Conservation (phyloP, 2,888 invertebrate species). For the Acrocyrtus sp. region DNA sequence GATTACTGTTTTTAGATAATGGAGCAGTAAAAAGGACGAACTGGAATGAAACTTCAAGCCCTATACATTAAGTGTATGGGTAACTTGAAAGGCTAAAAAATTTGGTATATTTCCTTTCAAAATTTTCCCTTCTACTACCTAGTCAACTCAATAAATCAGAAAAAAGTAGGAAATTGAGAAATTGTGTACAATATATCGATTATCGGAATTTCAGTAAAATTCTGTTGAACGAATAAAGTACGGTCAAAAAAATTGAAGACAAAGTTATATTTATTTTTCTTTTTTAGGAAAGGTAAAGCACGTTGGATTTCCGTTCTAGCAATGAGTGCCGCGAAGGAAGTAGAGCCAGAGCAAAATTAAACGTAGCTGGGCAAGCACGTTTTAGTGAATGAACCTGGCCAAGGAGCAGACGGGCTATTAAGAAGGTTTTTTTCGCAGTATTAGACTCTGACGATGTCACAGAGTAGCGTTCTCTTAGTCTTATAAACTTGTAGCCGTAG, state of each 20-base stretch:
- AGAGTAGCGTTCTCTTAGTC: too few relatives aligned
- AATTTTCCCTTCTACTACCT: neutral
- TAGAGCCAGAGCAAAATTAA: constrained; percentile 39
- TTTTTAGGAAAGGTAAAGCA: constrained; percentile 4
- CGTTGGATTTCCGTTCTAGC: constrained; percentile 17
- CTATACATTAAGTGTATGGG: too few relatives aligned
- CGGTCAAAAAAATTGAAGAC: too few relatives aligned
- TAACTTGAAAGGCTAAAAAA: too few relatives aligned
- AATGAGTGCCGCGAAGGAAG: constrained; percentile 20
- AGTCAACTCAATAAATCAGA: neutral
- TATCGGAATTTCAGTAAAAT: constrained; percentile 26
- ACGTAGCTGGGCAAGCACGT: constrained; percentile 48
- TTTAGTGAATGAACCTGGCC: constrained; percentile 40
- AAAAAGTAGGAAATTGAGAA: too few relatives aligned
- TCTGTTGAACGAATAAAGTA: too few relatives aligned
- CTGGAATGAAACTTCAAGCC: neutral
- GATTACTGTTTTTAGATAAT: too few relatives aligned
- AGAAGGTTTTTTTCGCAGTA: too few relatives aligned
- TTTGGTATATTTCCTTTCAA: neutral
- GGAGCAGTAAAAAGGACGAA: too few relatives aligned
- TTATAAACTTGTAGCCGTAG: too few relatives aligned
- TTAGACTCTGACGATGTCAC: too few relatives aligned
- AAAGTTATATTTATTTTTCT: too few relatives aligned
- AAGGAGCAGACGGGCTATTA: constrained; percentile 22
- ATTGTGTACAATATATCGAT: constrained; percentile 11